Evolutionary conservation across 2,888 invertebrate genomes (phyloP), one percentile per base, ranked within the genome.

Genomic region (Elysia crispata): DNA sequence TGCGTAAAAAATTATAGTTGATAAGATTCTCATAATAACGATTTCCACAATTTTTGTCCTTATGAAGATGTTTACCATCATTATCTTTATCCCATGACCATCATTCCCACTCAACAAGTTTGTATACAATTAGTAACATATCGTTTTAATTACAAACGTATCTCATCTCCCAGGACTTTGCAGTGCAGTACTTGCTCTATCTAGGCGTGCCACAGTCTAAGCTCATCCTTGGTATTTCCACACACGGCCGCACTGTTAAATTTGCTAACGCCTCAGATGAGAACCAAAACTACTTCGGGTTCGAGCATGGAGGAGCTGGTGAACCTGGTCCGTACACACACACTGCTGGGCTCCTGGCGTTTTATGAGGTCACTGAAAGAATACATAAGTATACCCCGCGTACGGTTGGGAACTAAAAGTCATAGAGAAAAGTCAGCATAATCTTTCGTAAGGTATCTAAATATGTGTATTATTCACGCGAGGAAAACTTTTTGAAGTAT

Each of bases 181-280:
- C 67, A 20, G 31, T 66, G 1, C 76, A 54, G 54, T 76, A 67
- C 54, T 54, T 76, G 67, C 31, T 30, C 50, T 76, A 76, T 41
- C 20, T 28, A 1, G 60, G 50, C n/a, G 77, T 77, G 41, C 70
- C 77, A 23, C 50, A 15, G 20, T 23, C n/a, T 18, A 31, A 70
- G 41, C 54, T 77, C 18, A 30, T 77, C 3, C 20, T 77, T 69
- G 77, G 77, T 23, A 60, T 77, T 1, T 69, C 77, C 5, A 57
- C 70, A 8, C 69, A 67, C 28, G 77, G 77, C 20, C 69, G 70
- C 23, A 70, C 60, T 41, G n/a, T 67, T n/a, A 23, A 54, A 5
- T 77, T 77, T 28, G 23, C 33, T 33, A 70, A 77, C 20, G 11
- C 41, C 41, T 41, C 41, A 3, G 41, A 41, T 41, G 69, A 69